Evolutionary conservation across 2,888 invertebrate genomes (phyloP).

Genomic region (Drosophila nigritarsus): DNA sequence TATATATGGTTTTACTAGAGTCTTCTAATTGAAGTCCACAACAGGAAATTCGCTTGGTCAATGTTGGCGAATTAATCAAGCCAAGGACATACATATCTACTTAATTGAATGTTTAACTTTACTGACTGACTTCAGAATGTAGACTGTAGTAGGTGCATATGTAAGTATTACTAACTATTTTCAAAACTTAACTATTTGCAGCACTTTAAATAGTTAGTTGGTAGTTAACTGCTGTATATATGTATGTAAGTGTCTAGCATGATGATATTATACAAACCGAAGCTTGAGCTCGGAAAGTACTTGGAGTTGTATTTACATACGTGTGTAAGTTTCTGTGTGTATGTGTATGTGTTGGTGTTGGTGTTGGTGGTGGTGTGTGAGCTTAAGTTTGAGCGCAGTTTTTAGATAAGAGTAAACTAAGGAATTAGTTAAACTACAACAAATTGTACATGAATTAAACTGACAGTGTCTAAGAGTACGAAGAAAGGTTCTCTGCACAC

Average conservation of each 20-base stretch:
- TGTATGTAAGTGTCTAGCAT: constrained; percentile 22
- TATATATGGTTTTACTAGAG: constrained; percentile 26
- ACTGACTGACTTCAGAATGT: not conserved
- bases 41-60: not conserved
- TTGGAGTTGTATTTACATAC: constrained; percentile 33
- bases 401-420: constrained; percentile 43
- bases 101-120: not conserved
- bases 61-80: not conserved
- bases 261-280: constrained; percentile 27
- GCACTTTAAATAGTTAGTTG: constrained; percentile 5
- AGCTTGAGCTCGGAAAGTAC: constrained; percentile 43
- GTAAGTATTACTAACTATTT: constrained; percentile 28
- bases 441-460: constrained; percentile 47
- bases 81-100: constrained; percentile 5
- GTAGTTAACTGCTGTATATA: constrained; percentile 20
- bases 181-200: constrained; percentile 35
- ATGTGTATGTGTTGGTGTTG: constrained; percentile 4
- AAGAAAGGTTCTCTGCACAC: constrained; percentile 56
- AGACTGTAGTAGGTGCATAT: constrained; percentile 14
- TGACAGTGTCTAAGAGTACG: constrained; percentile 53
- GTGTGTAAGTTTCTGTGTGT: not conserved
- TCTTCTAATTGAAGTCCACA: not conserved
- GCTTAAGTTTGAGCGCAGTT: constrained; percentile 45
- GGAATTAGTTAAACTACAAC: constrained; percentile 51
- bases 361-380: constrained; percentile 6